Conservation (phyloP, 2,797 vertebrate species). For the Falco biarmicus region DNA sequence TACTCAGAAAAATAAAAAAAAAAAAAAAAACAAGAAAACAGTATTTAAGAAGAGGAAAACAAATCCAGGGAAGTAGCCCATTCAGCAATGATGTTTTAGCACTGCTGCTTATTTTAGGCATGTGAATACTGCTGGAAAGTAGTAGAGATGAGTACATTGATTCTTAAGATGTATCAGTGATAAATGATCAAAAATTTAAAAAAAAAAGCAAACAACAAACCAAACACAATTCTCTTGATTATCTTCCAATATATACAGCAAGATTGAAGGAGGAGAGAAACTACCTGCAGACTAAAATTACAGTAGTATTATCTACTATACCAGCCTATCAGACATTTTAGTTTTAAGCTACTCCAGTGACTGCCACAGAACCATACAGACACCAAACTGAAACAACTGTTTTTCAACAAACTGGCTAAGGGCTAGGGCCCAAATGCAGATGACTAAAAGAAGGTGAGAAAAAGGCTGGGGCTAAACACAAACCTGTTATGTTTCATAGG, state of each 20-base stretch:
- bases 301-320: neutral
- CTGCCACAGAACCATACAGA: neutral
- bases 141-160: neutral
- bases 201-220: neutral
- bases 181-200: neutral
- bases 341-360: neutral
- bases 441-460: neutral
- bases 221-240: neutral
- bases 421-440: neutral
- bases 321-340: neutral
- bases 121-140: neutral
- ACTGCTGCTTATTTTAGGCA: neutral
- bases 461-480: neutral
- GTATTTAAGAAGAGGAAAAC: conserved; percentile 24
- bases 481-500: neutral
- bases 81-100: neutral
- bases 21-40: neutral
- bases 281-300: neutral
- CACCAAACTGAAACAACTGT: neutral
- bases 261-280: neutral
- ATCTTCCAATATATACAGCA: neutral
- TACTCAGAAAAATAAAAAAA: neutral
- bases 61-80: neutral
- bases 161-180: neutral
- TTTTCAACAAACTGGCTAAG: neutral